Evolutionary conservation across 2,888 invertebrate genomes (phyloP).

Genomic region (Parelbella ahira): DNA sequence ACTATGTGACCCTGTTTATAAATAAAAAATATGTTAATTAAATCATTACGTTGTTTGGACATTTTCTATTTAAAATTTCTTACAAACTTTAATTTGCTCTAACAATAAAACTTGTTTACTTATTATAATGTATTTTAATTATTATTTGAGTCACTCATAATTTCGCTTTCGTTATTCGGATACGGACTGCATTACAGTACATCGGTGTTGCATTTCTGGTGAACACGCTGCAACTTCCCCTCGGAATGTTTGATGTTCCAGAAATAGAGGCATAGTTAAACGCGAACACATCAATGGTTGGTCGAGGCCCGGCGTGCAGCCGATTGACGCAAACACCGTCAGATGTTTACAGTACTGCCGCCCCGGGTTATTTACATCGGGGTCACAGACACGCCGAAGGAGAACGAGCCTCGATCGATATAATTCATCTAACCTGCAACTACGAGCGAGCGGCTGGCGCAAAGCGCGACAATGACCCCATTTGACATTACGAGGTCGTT

Average conservation of each 20-base stretch:
- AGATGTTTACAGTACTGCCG: slow-evolving; percentile 73
- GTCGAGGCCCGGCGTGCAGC: slow-evolving; percentile 42
- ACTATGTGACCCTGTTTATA: too few relatives aligned
- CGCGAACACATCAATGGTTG: slow-evolving; percentile 37
- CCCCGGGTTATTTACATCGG: slow-evolving; percentile 79
- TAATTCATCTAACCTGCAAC: slow-evolving; percentile 33
- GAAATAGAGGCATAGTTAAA: slow-evolving; percentile 27
- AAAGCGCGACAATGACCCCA: slow-evolving; percentile 73
- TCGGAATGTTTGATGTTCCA: slow-evolving; percentile 27
- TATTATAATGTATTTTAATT: too few relatives aligned
- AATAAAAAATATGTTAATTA: too few relatives aligned
- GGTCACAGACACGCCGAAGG: slow-evolving; percentile 78
- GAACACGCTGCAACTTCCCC: slow-evolving; percentile 22
- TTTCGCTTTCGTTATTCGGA: slow-evolving; percentile 8
- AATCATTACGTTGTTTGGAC: too few relatives aligned
- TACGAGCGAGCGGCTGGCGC: slow-evolving; percentile 39
- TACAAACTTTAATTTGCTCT: too few relatives aligned
- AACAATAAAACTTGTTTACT: too few relatives aligned
- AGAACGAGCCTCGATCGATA: slow-evolving; percentile 53
- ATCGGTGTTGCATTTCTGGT: slow-evolving; percentile 20
- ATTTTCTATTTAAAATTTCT: too few relatives aligned
- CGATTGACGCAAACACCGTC: slow-evolving; percentile 73
- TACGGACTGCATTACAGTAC: slow-evolving; percentile 7
- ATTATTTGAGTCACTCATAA: not conserved
- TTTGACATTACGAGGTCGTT: slow-evolving; percentile 72